Evolutionary conservation across 2,888 invertebrate genomes (phyloP).

Genomic region (Synanthedon vespiformis): DNA sequence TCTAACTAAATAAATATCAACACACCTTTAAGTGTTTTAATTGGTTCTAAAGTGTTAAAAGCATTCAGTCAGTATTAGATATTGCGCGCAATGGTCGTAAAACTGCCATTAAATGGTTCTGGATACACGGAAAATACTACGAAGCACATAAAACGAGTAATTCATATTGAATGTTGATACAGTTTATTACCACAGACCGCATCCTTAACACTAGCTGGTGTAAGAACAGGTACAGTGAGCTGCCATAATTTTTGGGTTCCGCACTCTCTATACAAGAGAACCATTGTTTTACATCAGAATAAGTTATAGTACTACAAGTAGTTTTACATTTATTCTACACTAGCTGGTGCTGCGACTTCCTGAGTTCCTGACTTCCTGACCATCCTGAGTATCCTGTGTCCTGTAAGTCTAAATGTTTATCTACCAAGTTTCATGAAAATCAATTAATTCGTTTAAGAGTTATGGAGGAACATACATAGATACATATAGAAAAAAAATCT

Average conservation of each 20-base stretch:
- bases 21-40: background rate
- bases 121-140: background rate
- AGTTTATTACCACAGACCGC: constrained; percentile 11
- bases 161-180: constrained; percentile 19
- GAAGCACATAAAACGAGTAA: constrained; percentile 14
- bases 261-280: background rate
- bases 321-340: no score
- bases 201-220: constrained; percentile 4
- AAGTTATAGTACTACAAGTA: no score
- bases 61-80: background rate
- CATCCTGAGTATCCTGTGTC: no score
- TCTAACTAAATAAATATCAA: background rate
- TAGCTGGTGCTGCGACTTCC: no score
- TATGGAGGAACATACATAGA: no score
- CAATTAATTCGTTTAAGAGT: no score
- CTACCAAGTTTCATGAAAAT: no score
- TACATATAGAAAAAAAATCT: no score
- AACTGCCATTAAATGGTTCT: background rate
- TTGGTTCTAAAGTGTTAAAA: no score
- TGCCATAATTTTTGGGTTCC: background rate
- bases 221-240: constrained; percentile 9
- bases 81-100: background rate
- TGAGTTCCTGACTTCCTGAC: no score
- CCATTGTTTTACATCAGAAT: no score
- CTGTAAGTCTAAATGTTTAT: no score